Conservation (phyloP, 2,797 vertebrate species). For the Propithecus deckenii region DNA sequence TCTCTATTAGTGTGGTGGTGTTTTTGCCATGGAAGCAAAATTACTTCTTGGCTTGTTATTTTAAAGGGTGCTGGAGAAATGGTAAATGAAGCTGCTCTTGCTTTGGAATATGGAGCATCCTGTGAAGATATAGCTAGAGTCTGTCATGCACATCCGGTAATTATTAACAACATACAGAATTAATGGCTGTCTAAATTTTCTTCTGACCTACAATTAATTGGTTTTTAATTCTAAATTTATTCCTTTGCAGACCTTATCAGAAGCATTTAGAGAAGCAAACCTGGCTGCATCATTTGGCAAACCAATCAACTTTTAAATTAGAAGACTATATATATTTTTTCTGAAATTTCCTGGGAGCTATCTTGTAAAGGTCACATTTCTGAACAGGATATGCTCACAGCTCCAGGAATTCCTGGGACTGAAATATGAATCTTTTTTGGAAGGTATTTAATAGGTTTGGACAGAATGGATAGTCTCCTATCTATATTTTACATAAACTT, state of each 20-base stretch:
- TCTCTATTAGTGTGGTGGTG: background rate
- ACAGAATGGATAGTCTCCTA: slow-evolving; percentile 74
- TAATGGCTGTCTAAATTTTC: background rate
- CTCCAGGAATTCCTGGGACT: slow-evolving; percentile 77
- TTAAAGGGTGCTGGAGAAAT: slow-evolving; percentile 97
- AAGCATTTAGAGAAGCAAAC: slow-evolving; percentile 99
- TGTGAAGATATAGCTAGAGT: slow-evolving; percentile 98
- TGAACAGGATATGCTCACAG: slow-evolving; percentile 53
- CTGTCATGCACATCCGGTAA: slow-evolving; percentile 98
- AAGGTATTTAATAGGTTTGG: slow-evolving; percentile 80
- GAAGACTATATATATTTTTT: slow-evolving; percentile 70
- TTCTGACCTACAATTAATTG: background rate
- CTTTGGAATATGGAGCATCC: slow-evolving; percentile 98
- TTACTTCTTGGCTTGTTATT: slow-evolving; percentile 52
- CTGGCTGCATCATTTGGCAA: slow-evolving; percentile 97
- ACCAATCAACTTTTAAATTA: slow-evolving; percentile 96
- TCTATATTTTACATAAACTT: slow-evolving; percentile 80
- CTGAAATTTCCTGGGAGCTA: slow-evolving; percentile 72
- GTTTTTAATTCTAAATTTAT: slow-evolving; percentile 53
- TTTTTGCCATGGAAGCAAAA: slow-evolving; percentile 48
- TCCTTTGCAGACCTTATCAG: slow-evolving; percentile 94
- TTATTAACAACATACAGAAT: background rate
- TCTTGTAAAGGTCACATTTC: slow-evolving; percentile 69
- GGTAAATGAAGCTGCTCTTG: slow-evolving; percentile 97
- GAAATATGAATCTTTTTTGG: slow-evolving; percentile 79